A percentile compares a stretch with the other conserved stretches of the same genome.
Evolutionary conservation across 2,113 vertebrate genomes (phyloP).

Genomic region (Entomyzon cyanotis): DNA sequence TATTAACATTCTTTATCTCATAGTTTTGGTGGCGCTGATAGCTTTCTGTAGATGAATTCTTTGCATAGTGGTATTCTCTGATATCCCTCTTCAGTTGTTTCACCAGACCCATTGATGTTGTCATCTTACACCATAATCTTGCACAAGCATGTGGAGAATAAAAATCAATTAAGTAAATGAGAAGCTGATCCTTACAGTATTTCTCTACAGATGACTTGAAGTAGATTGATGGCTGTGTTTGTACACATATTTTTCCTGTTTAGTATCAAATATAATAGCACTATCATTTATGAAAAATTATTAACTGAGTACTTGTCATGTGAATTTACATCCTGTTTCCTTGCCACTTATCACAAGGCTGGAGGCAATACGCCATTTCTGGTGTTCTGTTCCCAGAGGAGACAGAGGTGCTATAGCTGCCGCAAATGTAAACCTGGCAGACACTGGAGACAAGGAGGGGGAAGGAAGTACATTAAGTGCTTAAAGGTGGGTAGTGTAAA

Average conservation of each 20-base stretch:
- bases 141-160: not conserved
- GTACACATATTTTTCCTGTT: not conserved
- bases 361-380: not conserved
- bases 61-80: not conserved
- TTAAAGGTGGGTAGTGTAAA: slow-evolving; percentile 44
- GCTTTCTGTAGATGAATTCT: not conserved
- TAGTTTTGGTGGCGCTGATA: not conserved
- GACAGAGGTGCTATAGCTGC: not conserved
- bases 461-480: slow-evolving; percentile 25
- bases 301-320: slow-evolving; percentile 24
- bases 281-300: slow-evolving; percentile 1
- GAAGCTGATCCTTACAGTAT: not conserved
- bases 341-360: slow-evolving; percentile 23
- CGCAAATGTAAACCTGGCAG: slow-evolving; percentile 1
- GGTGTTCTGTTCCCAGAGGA: slow-evolving; percentile 40
- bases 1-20: not conserved
- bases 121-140: not conserved
- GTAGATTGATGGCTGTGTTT: not conserved
- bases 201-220: not conserved
- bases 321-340: slow-evolving; percentile 47
- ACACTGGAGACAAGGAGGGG: not conserved
- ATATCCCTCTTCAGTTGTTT: not conserved
- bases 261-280: not conserved
- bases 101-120: not conserved
- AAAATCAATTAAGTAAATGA: not conserved